A percentile compares a stretch with the other conserved stretches of the same genome.
These are phyloP conservation scores for Tubulanus polymorphus DNA, from an alignment of 2,888 invertebrate species.

Conservation along the genomic window DNA sequence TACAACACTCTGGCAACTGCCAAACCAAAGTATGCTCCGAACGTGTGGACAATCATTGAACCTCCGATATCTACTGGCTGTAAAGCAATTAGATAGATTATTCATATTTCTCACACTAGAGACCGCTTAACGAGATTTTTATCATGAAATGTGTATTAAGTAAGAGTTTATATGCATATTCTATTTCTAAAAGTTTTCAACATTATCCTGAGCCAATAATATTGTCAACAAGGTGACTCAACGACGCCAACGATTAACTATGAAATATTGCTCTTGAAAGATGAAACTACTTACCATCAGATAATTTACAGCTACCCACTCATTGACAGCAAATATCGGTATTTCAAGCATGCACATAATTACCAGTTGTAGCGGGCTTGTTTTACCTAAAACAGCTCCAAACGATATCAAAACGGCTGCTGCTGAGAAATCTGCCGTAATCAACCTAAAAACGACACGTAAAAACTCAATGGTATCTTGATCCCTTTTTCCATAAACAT, in stretches of 20 bases:
- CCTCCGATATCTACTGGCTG: conserved; percentile 87
- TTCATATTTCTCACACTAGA: too few relatives aligned
- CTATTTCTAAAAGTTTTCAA: too few relatives aligned
- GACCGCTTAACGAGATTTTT: too few relatives aligned
- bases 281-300: conserved; percentile 56
- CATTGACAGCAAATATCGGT: conserved; percentile 36
- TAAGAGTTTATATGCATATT: too few relatives aligned
- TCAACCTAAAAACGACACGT: conserved; percentile 32
- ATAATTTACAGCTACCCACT: conserved; percentile 36
- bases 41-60: conserved; percentile 86
- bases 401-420: conserved; percentile 51
- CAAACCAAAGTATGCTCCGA: conserved; percentile 92
- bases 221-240: too few relatives aligned
- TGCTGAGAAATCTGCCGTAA: conserved; percentile 48
- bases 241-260: too few relatives aligned
- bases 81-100: too few relatives aligned
- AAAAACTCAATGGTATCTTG: too few relatives aligned
- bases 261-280: too few relatives aligned
- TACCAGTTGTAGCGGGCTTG: conserved; percentile 48
- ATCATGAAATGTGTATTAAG: too few relatives aligned
- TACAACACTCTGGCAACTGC: conserved; percentile 69
- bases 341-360: conserved; percentile 50
- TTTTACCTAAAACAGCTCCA: conserved; percentile 52
- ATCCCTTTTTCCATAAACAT: too few relatives aligned
- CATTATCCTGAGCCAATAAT: too few relatives aligned